These are phyloP conservation scores for Liolophura sinensis DNA, from an alignment of 1,140 invertebrate species.

Conservation along the genomic window DNA sequence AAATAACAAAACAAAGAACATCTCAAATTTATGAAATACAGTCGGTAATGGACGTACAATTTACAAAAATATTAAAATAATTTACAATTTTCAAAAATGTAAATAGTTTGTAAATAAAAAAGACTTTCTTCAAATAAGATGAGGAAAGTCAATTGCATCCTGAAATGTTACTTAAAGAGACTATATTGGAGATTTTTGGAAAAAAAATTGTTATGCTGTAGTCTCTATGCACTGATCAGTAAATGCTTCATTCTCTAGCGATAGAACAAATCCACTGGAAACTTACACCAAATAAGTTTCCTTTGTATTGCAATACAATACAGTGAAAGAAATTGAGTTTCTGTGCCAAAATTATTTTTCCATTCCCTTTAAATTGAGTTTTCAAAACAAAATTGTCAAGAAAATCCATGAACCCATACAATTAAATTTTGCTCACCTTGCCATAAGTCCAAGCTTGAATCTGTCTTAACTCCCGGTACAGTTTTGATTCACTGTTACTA, in stretches of 20 bases:
- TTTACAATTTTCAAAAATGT: neutral
- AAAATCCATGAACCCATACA: conserved; percentile 3
- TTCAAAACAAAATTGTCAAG: neutral
- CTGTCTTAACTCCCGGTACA: conserved; percentile 73
- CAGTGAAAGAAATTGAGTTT: neutral
- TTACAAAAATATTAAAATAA: conserved; percentile 1
- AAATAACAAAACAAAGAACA: neutral
- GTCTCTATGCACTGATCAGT: too few relatives aligned
- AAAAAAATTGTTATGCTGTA: too few relatives aligned
- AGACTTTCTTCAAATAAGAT: neutral
- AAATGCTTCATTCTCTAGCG: too few relatives aligned
- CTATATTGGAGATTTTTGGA: too few relatives aligned
- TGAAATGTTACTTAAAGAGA: too few relatives aligned
- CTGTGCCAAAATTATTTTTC: neutral
- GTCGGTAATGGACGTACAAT: neutral
- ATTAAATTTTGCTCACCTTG: conserved; percentile 62
- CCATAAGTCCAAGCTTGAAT: conserved; percentile 87
- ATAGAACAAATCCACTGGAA: too few relatives aligned
- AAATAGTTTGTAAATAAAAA: conserved; percentile 9
- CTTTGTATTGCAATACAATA: neutral
- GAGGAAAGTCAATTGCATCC: too few relatives aligned
- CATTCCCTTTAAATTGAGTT: neutral
- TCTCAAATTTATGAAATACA: neutral
- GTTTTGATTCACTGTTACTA: conserved; percentile 67
- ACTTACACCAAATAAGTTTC: neutral